Base-by-base conservation (phyloP, 2,888 invertebrate species). In the Leptogaster cylindrica region DNA sequence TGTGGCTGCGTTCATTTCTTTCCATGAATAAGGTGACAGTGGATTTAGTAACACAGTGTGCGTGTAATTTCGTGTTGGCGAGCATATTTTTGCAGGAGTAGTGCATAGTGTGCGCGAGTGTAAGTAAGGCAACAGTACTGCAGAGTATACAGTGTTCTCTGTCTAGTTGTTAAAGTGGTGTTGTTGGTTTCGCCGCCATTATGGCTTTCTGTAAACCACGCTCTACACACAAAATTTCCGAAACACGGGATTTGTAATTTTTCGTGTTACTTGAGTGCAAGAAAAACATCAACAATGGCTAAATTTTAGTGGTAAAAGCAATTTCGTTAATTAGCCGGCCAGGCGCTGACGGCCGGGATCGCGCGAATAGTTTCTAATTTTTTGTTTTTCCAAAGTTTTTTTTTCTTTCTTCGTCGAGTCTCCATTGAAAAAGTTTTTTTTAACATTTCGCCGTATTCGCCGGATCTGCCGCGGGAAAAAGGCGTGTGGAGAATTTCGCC, bases 201-300 rank as follows among this genome's bases (percentile, higher is more conserved):
- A 89, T 89, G 89, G 88, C 89, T 88, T 88, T 87, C 86, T 85
- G 86, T 50, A 39, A 85, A 86, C 86, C 85, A 86, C 87, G 87
- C 85, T 85, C 85, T 85, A 86, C 86, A 86, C 86, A 87, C 86
- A 86, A 84, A 86, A 87, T 86, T 85, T 87, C 87, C 86, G 86
- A 84, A 83, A 65, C 61, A 50, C 23, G 36, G 20, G 85, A 85
- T 84, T 86, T 86, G 87, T 87, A 87, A 87, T 86, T 86, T 83
- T 84, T 86, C 87, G 88, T 87, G 87, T 88, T 87, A 88, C 87
- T 88, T 48, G 88, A 88, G 88, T 87, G 88, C 82, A 86, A 85
- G 84, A 86, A 88, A 87, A 85, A 85, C 39, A 65, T 65, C 28
- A 66, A 87, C 83, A 84, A 88, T 88, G 88, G 88, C 87, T 86